phyloP scores from a whole-genome alignment of 1,140 invertebrate species.

The Thaumetopoea pityocampa region DNA sequence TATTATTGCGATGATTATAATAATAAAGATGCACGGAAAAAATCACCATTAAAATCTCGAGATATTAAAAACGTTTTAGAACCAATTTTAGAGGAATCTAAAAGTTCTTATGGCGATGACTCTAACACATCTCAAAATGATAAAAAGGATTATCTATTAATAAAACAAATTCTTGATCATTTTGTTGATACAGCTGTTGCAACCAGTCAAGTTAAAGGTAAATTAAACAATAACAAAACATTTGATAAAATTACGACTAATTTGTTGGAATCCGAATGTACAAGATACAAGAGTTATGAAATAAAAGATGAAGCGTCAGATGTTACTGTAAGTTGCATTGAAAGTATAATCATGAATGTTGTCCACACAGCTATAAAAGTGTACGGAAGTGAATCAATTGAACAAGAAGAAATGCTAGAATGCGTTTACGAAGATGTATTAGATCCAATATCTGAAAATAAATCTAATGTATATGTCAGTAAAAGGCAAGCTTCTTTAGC shows the following conservation, averaged over 20 bases:
- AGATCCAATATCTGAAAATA: constrained; percentile 4
- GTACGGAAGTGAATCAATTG: background rate
- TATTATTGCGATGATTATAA: constrained; percentile 59
- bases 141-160: constrained; percentile 9
- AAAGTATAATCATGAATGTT: background rate
- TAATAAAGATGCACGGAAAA: constrained; percentile 34
- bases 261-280: background rate
- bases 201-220: constrained; percentile 1
- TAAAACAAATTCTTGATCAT: background rate
- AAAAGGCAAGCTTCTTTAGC: constrained; percentile 9
- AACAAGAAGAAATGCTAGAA: constrained; percentile 3
- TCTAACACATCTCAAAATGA: constrained; percentile 22
- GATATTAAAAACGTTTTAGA: constrained; percentile 37
- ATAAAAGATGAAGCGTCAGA: constrained; percentile 1
- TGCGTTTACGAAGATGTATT: constrained; percentile 1
- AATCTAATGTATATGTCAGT: background rate
- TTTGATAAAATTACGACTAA: background rate
- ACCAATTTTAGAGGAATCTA: constrained; percentile 66
- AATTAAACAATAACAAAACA: background rate
- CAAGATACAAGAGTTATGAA: background rate
- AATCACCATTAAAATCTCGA: constrained; percentile 40
- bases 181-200: constrained; percentile 1
- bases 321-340: background rate
- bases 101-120: constrained; percentile 51
- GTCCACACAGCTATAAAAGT: background rate